Evolutionary conservation across 2,797 vertebrate genomes (phyloP).

Genomic region (Sebastes itinus): DNA sequence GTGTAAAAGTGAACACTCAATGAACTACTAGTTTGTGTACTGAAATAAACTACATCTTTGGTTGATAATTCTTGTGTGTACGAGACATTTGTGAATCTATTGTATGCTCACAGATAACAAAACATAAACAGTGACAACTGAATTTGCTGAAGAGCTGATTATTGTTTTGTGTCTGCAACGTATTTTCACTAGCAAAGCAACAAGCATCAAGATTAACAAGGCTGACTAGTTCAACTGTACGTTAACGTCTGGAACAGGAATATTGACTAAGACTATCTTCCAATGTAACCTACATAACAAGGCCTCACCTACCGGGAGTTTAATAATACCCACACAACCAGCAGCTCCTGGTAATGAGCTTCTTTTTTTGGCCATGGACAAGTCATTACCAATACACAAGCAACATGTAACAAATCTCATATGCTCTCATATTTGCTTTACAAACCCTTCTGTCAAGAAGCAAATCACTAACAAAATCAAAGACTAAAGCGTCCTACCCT

Average conservation of each 20-base stretch:
- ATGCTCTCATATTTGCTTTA: not conserved
- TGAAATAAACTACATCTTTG: not conserved
- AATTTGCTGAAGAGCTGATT: not conserved
- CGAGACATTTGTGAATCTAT: not conserved
- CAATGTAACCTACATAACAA: not conserved
- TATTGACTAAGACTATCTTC: not conserved
- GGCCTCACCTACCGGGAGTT: not conserved
- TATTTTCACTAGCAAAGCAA: not conserved
- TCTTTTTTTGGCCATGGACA: not conserved
- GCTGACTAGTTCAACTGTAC: not conserved
- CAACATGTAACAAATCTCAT: not conserved
- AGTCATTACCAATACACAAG: not conserved
- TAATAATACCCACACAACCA: not conserved
- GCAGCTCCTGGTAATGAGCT: not conserved
- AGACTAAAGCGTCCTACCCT: conserved; percentile 79
- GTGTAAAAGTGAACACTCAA: not conserved
- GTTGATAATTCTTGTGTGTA: not conserved
- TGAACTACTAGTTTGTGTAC: not conserved
- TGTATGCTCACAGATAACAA: not conserved
- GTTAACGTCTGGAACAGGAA: not conserved
- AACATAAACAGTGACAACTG: not conserved
- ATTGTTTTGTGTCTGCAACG: not conserved
- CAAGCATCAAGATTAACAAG: not conserved
- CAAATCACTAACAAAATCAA: not conserved
- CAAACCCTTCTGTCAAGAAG: not conserved